Base-by-base conservation (phyloP, 2,888 invertebrate species). In the Phaonia tiefii region DNA sequence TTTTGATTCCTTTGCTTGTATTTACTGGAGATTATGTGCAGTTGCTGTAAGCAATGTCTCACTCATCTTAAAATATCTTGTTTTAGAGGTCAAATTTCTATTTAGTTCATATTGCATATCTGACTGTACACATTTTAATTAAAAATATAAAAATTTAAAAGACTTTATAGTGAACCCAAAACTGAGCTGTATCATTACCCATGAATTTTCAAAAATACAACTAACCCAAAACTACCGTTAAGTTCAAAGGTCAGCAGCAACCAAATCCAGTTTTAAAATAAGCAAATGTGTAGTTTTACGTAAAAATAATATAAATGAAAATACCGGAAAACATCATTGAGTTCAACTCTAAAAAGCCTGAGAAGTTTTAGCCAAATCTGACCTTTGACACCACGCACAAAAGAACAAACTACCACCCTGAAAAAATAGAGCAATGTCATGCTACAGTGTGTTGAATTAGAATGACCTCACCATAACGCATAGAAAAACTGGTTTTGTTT, bases 371-470 rank as follows among this genome's bases (percentile, higher is more conserved):
- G 71, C 67, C 58, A 60, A 65, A 65, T 67, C 37, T 84, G 84
- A 84, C 84, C 84, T 84, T 80, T 84, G 83, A 83, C 83, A 80
- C 76, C 72, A 72, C n/a, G 67, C 60, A 54, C 54, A 25, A 17
- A 74, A 13, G 56, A 17, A 71, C 22, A 42, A 73, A 46, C 13
- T 39, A 65, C 75, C 66, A 74, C 79, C 79, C 79, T 13, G 46
- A 82, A 69, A 67, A 67, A 2, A 37, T 49, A 75, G 11, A 51
- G 63, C 56, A 56, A 42, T 56, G 72, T 75, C 75, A 78, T 70
- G 71, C 39, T 60, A 56, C 15, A 72, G 54, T 63, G 37, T 63
- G 20, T 37, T 37, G 54, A 56, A 75, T 65, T 56, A 72, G 54
- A 76, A 39, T 74, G 73, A 79, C 75, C 75, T 67, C 51, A 67